Evolutionary conservation across 1,140 invertebrate genomes (phyloP), one percentile per base, ranked within the genome.

Genomic region (Phortica variegata): DNA sequence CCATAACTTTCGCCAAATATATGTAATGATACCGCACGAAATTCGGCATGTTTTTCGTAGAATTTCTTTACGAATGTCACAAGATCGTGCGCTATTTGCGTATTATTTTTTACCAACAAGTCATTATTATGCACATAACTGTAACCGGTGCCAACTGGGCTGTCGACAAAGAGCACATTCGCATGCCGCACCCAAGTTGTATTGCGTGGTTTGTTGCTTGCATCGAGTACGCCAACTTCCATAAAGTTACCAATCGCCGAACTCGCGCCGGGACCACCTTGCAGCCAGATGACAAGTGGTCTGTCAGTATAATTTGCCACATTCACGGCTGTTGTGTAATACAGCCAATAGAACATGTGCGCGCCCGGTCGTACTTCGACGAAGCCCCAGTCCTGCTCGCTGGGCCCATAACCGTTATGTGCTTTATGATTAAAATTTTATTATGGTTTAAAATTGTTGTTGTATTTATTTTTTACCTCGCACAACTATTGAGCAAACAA

Each of bases 1-100:
- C 90, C 90, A 76, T 93, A 93, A 1, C 89, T 91, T 73, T 93
- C 88, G 17, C 84, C 86, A 49, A 87, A 87, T 42, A 93, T 89
- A 57, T 90, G 93, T 10, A 90, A 80, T 2, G 88, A 85, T 12
- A 85, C 80, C 10, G 72, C 78, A 60, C 83, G 78, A 63, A 90
- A 90, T 58, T 86, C 78, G 0, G 85, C 82, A 52, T 85, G 61
- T 36, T 77, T 65, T 29, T 79, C 58, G 26, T 83, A 82, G 57
- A 92, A 86, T 6, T 78, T 77, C 61, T 77, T 78, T 53, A 92
- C 79, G n/a, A 90, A 77, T 21, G 79, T 78, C 0, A 92, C 76
- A 47, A 94, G 84, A 78, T 94, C 90, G 18, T 69, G 37, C 3
- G 86, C 88, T 32, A 92, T 91, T 78, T 88, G 77, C 19, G 77